Evolutionary conservation across 2,113 vertebrate genomes (phyloP), one percentile per base, ranked within the genome.

Genomic region (Crotophaga sulcirostris): DNA sequence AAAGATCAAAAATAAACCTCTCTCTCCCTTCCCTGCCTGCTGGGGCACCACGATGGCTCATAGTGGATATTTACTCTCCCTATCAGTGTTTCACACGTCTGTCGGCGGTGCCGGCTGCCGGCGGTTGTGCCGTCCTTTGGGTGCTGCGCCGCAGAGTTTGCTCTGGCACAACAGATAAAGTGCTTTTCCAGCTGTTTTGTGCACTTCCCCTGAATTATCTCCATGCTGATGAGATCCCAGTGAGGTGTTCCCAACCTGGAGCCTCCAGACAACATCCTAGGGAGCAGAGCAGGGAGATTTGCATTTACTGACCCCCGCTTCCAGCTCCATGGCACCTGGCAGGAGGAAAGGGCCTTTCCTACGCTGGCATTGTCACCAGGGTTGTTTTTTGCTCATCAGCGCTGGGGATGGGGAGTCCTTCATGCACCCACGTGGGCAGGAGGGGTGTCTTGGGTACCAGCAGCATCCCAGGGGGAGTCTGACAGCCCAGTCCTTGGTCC

Each of bases 341-440:
- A 31, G 55, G 33, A 78, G 54, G 36, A 51, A 56, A 58, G 3
- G 33, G 11, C 16, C 25, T 73, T 55, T 63, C 58, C 70, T 26
- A 28, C 29, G 38, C 29, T 60, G 77, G 21, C 3, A 0, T 3
- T 28, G 31, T 33, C 55, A 16, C 59, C 3, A 2, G 58, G 38
- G 4, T 7, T 63, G 9, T 3, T 51, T 45, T 77, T 91, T 52
- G 25, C 33, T 84, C 44, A 8, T 7, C 7, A 6, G 36, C 11
- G 55, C 29, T 7, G 29, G 51, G 38, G 36, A 18, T 3, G 7
- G 47, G 70, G 75, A 79, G 59, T n/a, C n/a, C 79, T 70, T 54
- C 26, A 7, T 33, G 36, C 34, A 7, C 7, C 7, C 7, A 1
- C 0, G 1, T 1, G 2, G 51, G 36, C 58, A 10, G 69, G 60